These are phyloP conservation scores for Operophtera brumata DNA, from an alignment of 2,888 invertebrate species.

Conservation along the genomic window DNA sequence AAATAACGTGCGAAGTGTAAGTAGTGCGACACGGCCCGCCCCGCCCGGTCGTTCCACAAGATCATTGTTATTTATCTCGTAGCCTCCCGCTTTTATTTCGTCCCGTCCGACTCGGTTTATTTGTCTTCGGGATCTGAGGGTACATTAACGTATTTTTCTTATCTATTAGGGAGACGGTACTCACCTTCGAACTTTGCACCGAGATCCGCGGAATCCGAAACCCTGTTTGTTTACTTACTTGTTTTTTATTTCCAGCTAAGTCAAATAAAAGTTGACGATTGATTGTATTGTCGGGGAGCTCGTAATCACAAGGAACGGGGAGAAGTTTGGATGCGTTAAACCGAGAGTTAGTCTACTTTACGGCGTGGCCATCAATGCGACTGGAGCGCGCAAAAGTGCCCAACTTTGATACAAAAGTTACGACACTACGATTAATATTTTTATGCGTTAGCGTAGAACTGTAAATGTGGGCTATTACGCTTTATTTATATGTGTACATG, in stretches of 20 bases:
- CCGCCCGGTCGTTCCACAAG: conserved; percentile 50
- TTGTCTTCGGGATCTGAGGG: conserved; percentile 78
- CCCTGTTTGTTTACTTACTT: conserved; percentile 65
- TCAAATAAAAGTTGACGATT: conserved; percentile 79
- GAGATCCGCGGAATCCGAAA: conserved; percentile 63
- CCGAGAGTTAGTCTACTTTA: conserved; percentile 53
- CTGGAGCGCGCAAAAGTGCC: conserved; percentile 44
- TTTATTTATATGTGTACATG: conserved; percentile 43
- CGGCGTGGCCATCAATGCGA: conserved; percentile 45
- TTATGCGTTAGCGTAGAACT: conserved; percentile 42
- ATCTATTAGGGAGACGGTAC: conserved; percentile 76
- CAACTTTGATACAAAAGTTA: conserved; percentile 52
- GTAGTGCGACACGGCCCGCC: conserved; percentile 50
- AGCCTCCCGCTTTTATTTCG: conserved; percentile 74
- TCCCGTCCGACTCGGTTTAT: conserved; percentile 74
- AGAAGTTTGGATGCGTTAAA: conserved; percentile 57
- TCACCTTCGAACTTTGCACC: conserved; percentile 74
- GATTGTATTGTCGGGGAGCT: conserved; percentile 69
- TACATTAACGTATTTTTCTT: conserved; percentile 81
- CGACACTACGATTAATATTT: conserved; percentile 43
- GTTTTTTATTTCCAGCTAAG: conserved; percentile 74
- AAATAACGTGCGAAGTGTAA: conserved; percentile 56
- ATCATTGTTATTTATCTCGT: conserved; percentile 77
- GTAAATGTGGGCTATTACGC: conserved; percentile 40
- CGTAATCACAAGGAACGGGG: conserved; percentile 60